A percentile compares a stretch with the other conserved stretches of the same genome.
phyloP scores from a whole-genome alignment of 2,888 invertebrate genomes.

The Sinopyrophorus schimmeli region DNA sequence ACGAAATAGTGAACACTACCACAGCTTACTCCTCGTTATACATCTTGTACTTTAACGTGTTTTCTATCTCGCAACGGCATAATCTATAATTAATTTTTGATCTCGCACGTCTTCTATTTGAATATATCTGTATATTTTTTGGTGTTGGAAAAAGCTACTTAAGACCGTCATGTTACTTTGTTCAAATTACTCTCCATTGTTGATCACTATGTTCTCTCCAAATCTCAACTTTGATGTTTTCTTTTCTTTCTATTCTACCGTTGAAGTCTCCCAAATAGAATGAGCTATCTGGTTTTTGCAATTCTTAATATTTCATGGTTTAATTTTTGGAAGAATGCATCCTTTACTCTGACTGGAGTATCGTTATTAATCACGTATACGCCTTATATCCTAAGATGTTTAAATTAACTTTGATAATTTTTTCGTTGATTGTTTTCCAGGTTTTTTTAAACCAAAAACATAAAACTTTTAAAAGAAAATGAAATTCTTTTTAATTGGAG shows the following conservation, averaged over 20 bases:
- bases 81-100: constrained; percentile 4
- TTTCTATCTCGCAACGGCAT: constrained; percentile 3
- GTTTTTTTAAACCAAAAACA: no score
- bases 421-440: no score
- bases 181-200: not conserved
- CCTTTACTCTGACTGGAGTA: no score
- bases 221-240: no score
- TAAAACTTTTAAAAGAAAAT: no score
- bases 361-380: no score
- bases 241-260: not conserved
- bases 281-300: not conserved
- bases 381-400: no score
- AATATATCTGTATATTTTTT: constrained; percentile 4
- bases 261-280: not conserved
- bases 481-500: no score
- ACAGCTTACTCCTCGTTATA: constrained; percentile 1
- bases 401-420: no score
- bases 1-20: constrained; percentile 3
- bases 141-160: constrained; percentile 2
- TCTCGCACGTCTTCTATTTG: no score
- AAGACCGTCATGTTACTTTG: not conserved
- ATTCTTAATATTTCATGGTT: no score
- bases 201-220: not conserved
- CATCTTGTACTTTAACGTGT: not conserved
- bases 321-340: no score